These are phyloP conservation scores for Drosophila quadrilineata DNA, from an alignment of 1,140 invertebrate species.

Conservation along the genomic window DNA sequence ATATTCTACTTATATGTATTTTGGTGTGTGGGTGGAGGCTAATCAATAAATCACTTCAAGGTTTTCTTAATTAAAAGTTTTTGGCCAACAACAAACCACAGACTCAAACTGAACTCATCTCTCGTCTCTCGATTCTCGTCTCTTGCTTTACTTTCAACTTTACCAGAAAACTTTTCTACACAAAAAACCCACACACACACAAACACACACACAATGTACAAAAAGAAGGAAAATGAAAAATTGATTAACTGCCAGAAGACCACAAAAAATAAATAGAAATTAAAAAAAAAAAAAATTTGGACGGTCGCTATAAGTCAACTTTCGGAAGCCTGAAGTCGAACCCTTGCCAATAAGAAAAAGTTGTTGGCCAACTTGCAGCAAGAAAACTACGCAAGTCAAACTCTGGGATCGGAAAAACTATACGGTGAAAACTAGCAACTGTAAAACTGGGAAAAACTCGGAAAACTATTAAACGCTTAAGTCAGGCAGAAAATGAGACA, in stretches of 20 bases:
- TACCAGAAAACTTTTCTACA: conserved; percentile 43
- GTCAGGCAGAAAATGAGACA: conserved; percentile 79
- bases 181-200: background rate
- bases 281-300: no score
- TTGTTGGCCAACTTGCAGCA: conserved; percentile 66
- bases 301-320: conserved; percentile 15
- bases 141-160: background rate
- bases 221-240: conserved; percentile 55
- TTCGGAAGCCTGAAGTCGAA: conserved; percentile 24
- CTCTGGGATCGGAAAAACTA: background rate
- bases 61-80: conserved; percentile 81
- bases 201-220: background rate
- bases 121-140: background rate
- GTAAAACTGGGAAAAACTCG: conserved; percentile 60
- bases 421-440: conserved; percentile 46
- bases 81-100: conserved; percentile 60
- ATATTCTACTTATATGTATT: background rate
- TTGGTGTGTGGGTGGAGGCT: conserved; percentile 15
- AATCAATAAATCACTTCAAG: conserved; percentile 81
- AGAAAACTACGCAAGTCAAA: conserved; percentile 48
- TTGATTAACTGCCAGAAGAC: conserved; percentile 71
- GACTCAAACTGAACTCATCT: no score
- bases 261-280: no score
- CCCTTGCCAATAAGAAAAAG: conserved; percentile 62
- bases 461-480: conserved; percentile 80